Base-by-base conservation (phyloP, 2,888 invertebrate genomes). In the Apomyelois bistriatella region DNA sequence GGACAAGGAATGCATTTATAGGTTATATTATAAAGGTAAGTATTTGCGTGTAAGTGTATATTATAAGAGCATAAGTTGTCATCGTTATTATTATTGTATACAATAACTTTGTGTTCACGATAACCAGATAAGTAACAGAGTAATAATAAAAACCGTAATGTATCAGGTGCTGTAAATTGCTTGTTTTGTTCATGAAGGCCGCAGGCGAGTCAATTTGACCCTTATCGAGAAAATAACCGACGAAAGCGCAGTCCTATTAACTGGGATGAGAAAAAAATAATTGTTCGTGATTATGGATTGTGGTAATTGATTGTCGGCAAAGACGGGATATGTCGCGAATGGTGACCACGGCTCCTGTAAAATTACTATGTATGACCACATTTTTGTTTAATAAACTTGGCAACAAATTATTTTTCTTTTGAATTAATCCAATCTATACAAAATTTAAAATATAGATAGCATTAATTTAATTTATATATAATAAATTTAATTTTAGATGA, bases 141-240 rank as follows among this genome's bases (percentile, higher is more conserved):
- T 75, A 74, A 77, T 77, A 79, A 80, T 79, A 79, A 82, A 80
- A 79, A 76, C 76, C 66, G 75, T 80, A 79, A 74, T 76, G 76
- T 76, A 79, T 73, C 70, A 75, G 79, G 76, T 76, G 79, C 71
- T 70, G 74, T 78, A 80, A 84, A 81, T 82, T 83, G 74, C 79
- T 82, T 75, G 80, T 82, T 82, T 78, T 75, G 79, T 80, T 79
- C 83, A 75, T 74, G 74, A 79, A 79, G 76, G 81, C 84, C 82
- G 78, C 83, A 65, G 82, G 83, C 85, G 67, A 72, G 70, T 79
- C 81, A 82, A 82, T 83, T 85, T 82, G 83, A 82, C 82, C 82
- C 84, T 85, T 86, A 86, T 84, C 82, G 79, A 83, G 82, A 85
- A 85, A 85, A 85, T 82, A 79, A 82, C 80, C 74, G 76, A 81